Base-by-base conservation (phyloP, 2,113 vertebrate genomes). In the Corythoichthys intestinalis region DNA sequence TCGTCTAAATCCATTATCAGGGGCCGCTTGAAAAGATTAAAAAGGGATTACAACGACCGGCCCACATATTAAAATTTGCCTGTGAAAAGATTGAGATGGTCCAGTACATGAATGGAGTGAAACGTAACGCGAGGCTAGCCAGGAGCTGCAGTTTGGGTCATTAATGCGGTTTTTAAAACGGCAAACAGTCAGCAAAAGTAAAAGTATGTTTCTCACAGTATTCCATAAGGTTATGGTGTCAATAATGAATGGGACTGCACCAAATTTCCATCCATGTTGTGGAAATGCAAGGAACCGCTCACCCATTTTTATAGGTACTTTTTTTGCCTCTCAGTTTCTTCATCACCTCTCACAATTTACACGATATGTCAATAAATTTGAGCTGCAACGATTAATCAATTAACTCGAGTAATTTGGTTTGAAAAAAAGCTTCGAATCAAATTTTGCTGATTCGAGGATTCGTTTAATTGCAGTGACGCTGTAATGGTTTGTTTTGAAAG, bases 1-100 rank as follows among this genome's bases (percentile, higher is more conserved):
- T 44, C 6, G 61, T 69, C 82, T 76, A 80, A 86, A 87, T 71
- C 64, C 74, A 80, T 88, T 78, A 88, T 61, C 68, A 67, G 61
- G 28, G 57, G 69, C 58, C 49, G 60, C 75, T 74, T 69, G 59
- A 73, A 78, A 81, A 85, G 76, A 71, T 88, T 85, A 77, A 82
- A 85, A 85, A 78, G 73, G 75, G 81, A 89, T 85, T 86, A 83
- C 1, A 54, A 54, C 65, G 79, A 83, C 81, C 61, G 86, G 83
- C 76, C 78, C 76, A 74, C 72, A 85, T 83, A 83, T 83, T 83
- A 83, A 87, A 86, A 84, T 76, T 73, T 73, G 56, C 37, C 72
- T 41, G 72, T 57, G 59, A 47, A 81, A 83, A 86, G 82, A 86
- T 65, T 80, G 76, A 69, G 49, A 7, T 8, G 17, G 39, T 28